Conservation (phyloP, 2,888 invertebrate species). For the Diaphora mendica region DNA sequence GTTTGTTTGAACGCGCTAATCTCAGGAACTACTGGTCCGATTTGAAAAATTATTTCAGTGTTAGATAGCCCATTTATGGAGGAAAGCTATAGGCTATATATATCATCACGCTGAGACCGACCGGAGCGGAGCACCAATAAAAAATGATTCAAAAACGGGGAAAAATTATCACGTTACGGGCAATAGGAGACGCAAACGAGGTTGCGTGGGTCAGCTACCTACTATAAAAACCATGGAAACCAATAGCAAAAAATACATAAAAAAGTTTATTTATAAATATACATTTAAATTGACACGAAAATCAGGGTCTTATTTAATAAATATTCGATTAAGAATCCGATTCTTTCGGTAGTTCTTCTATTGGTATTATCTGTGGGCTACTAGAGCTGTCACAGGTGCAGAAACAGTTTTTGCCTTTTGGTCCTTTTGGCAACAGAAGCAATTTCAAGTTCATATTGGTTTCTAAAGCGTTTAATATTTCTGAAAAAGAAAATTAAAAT, state of each 20-base stretch:
- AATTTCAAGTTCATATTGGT: constrained; percentile 62
- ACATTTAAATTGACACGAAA: background rate
- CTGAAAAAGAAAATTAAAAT: constrained; percentile 47
- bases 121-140: no score
- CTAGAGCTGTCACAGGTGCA: constrained; percentile 63
- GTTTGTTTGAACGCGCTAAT: no score
- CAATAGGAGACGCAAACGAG: no score
- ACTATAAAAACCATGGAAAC: background rate
- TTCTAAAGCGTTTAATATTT: constrained; percentile 64
- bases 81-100: no score
- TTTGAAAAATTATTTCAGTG: no score
- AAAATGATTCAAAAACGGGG: no score
- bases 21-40: no score
- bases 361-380: constrained; percentile 56
- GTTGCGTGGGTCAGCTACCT: no score
- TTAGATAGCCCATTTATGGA: no score
- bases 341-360: constrained; percentile 44
- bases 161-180: no score
- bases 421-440: constrained; percentile 62
- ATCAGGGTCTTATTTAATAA: background rate
- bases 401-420: constrained; percentile 63
- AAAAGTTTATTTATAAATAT: constrained; percentile 25
- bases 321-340: constrained; percentile 14
- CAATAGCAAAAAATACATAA: constrained; percentile 15
- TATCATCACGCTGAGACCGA: no score